These are phyloP conservation scores for Argentina silus DNA, from an alignment of 2,797 vertebrate species.

Conservation along the genomic window DNA sequence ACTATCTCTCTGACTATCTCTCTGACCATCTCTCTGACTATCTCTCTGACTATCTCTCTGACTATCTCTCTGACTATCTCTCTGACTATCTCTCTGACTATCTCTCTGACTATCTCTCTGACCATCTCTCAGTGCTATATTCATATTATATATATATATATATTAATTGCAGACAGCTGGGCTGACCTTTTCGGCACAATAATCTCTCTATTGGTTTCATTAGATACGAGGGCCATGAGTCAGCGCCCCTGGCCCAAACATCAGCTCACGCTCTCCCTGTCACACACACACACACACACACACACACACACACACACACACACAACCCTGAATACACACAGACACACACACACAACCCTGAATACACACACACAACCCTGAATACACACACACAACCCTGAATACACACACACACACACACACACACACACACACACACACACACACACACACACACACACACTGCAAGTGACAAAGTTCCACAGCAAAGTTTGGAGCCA, in stretches of 20 bases:
- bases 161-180: no score
- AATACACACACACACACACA: conserved; percentile 7
- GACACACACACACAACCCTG: conserved; percentile 18
- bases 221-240: no score
- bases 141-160: no score
- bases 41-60: conserved; percentile 28
- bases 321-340: no score
- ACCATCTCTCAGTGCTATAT: no score
- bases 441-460: conserved; percentile 2
- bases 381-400: not conserved
- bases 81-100: no score
- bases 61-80: not conserved
- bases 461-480: conserved; percentile 4
- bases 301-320: conserved; percentile 12
- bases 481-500: conserved; percentile 22
- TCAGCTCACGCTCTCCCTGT: not conserved
- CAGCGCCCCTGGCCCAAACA: not conserved
- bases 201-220: no score
- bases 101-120: no score
- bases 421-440: conserved; percentile 14
- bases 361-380: no score
- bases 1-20: no score
- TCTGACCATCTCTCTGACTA: not conserved
- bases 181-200: no score
- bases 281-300: not conserved